These are phyloP conservation scores for Peromyscus attwateri DNA, from an alignment of 2,797 vertebrate genomes.

Conservation along the genomic window DNA sequence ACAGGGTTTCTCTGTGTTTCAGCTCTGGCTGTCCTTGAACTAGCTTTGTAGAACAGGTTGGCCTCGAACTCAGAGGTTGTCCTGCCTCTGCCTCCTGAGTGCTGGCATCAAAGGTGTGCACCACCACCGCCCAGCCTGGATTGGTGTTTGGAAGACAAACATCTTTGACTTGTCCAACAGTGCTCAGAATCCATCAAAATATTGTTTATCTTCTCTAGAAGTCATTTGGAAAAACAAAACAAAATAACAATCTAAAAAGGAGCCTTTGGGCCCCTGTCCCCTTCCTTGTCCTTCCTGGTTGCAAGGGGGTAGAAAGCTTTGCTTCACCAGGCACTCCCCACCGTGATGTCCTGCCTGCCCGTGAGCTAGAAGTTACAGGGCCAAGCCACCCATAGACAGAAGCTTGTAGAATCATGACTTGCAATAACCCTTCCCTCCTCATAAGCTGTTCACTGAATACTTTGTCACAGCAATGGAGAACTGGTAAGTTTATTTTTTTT, in stretches of 20 bases:
- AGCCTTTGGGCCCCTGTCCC: not conserved
- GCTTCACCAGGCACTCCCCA: not conserved
- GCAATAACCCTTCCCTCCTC: not conserved
- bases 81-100: too few species aligned
- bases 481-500: not conserved
- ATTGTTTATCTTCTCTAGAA: not conserved
- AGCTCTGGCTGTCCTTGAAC: too few species aligned
- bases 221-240: conserved; percentile 19
- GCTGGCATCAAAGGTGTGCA: too few species aligned
- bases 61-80: too few species aligned
- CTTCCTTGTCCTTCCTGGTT: not conserved
- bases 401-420: not conserved
- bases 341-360: not conserved
- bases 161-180: not conserved
- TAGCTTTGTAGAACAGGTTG: too few species aligned
- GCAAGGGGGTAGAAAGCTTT: not conserved
- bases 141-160: not conserved
- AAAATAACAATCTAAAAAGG: not conserved
- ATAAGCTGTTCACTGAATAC: not conserved
- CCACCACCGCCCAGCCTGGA: not conserved
- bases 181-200: conserved; percentile 14
- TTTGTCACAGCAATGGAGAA: not conserved
- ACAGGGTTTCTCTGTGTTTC: too few species aligned
- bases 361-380: not conserved
- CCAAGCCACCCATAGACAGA: not conserved